phyloP scores from a whole-genome alignment of 2,113 vertebrate species.

The Pedetes capensis region DNA sequence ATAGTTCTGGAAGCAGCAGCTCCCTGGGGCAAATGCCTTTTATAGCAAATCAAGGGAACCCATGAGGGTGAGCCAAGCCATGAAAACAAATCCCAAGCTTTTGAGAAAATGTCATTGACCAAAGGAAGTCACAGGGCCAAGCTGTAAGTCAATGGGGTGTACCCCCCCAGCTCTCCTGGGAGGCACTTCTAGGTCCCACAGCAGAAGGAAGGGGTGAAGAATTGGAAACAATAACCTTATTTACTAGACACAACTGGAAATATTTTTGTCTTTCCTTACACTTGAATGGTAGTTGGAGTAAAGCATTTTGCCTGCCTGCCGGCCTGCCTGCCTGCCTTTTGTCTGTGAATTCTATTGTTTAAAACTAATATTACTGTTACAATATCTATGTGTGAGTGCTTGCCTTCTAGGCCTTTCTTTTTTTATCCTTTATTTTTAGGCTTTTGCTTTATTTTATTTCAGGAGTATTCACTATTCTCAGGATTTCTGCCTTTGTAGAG shows the following conservation, averaged over 20 bases:
- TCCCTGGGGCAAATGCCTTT: not conserved
- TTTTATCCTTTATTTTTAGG: not conserved
- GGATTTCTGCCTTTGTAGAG: not conserved
- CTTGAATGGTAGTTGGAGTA: not conserved
- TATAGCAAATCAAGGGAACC: not conserved
- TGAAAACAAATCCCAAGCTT: not conserved
- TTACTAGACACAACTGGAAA: not conserved
- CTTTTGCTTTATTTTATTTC: constrained; percentile 20
- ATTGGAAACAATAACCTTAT: not conserved
- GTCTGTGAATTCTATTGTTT: not conserved
- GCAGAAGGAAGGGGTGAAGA: not conserved
- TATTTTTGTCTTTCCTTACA: not conserved
- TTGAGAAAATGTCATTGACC: not conserved
- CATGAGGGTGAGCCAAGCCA: not conserved
- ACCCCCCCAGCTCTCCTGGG: not conserved
- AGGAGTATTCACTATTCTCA: not conserved
- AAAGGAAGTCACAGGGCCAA: not conserved
- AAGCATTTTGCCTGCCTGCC: not conserved
- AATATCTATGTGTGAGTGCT: not conserved
- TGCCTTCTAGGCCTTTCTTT: not conserved
- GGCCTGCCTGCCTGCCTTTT: not conserved
- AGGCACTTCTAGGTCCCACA: not conserved
- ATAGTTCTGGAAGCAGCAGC: not conserved
- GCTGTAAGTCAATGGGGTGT: not conserved
- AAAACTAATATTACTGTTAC: not conserved